Evolutionary conservation across 2,113 vertebrate species (phyloP).

Genomic region (Numenius arquata): DNA sequence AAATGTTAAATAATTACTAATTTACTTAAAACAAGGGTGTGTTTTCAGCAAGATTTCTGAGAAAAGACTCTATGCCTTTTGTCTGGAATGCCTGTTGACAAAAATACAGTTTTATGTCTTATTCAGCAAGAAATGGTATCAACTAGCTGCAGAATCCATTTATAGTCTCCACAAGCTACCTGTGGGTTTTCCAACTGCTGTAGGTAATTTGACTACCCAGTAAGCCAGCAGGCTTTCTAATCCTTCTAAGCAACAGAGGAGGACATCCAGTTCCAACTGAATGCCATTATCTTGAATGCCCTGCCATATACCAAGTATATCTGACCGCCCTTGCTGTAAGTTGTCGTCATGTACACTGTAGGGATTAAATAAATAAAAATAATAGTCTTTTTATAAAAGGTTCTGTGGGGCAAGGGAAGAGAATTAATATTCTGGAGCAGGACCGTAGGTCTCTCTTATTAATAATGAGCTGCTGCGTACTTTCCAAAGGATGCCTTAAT

Average conservation of each 20-base stretch:
- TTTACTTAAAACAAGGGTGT: not conserved
- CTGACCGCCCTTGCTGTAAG: not conserved
- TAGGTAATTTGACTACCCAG: slow-evolving; percentile 36
- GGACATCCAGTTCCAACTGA: slow-evolving; percentile 5
- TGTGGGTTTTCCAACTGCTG: not conserved
- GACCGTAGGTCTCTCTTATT: not conserved
- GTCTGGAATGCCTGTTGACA: not conserved
- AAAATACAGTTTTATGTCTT: not conserved
- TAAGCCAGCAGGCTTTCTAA: slow-evolving; percentile 20
- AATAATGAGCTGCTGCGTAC: not conserved
- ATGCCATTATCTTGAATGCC: not conserved
- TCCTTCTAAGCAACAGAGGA: not conserved
- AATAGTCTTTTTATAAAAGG: not conserved
- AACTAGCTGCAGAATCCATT: not conserved
- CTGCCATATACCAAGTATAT: not conserved
- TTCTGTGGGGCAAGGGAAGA: not conserved
- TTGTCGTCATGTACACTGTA: accelerated
- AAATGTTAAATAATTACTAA: not conserved
- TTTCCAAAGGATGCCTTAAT: not conserved
- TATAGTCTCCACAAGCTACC: slow-evolving; percentile 11
- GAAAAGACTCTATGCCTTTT: not conserved
- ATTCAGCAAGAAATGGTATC: not conserved
- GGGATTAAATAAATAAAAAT: not conserved
- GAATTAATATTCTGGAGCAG: not conserved
- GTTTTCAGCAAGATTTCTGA: not conserved